Evolutionary conservation across 2,888 invertebrate genomes (phyloP).

Genomic region (Eupelmus urozonus): DNA sequence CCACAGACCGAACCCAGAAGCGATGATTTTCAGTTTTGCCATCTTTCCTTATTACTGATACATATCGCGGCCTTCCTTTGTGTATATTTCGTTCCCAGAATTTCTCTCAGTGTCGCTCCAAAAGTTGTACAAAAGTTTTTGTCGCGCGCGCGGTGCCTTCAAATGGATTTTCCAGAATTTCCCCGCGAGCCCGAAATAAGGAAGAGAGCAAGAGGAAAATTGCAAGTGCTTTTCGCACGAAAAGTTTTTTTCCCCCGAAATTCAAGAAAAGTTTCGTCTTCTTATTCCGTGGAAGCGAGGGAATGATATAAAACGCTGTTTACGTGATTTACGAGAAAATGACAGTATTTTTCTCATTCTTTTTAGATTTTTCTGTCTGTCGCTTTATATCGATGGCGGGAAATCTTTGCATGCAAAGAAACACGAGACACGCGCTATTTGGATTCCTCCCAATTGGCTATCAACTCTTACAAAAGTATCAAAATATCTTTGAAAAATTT

Average conservation of each 20-base stretch:
- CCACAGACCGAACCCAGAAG: no score
- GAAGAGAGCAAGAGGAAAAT: conserved; percentile 3
- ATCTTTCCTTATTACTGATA: conserved; percentile 35
- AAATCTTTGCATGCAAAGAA: neutral
- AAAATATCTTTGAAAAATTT: no score
- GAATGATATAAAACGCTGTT: conserved; percentile 40
- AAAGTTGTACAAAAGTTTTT: conserved; percentile 32
- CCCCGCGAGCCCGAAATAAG: conserved; percentile 18
- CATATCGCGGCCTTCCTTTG: conserved; percentile 48
- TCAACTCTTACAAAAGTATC: neutral
- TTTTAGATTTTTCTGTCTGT: neutral
- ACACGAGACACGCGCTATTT: neutral
- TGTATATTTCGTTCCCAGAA: conserved; percentile 34
- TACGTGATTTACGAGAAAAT: conserved; percentile 32
- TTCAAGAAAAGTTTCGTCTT: conserved; percentile 15
- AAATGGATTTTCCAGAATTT: conserved; percentile 50
- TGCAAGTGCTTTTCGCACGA: conserved; percentile 12
- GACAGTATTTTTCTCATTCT: conserved; percentile 7
- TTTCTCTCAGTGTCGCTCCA: neutral
- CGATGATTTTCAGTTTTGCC: conserved; percentile 42
- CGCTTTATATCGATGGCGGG: conserved; percentile 2
- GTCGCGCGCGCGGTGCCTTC: conserved; percentile 38
- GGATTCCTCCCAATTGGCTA: neutral
- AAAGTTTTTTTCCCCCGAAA: conserved; percentile 5
- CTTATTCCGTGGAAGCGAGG: conserved; percentile 19